Evolutionary conservation across 2,888 invertebrate species (phyloP).

Genomic region (Drosophila lutescens): DNA sequence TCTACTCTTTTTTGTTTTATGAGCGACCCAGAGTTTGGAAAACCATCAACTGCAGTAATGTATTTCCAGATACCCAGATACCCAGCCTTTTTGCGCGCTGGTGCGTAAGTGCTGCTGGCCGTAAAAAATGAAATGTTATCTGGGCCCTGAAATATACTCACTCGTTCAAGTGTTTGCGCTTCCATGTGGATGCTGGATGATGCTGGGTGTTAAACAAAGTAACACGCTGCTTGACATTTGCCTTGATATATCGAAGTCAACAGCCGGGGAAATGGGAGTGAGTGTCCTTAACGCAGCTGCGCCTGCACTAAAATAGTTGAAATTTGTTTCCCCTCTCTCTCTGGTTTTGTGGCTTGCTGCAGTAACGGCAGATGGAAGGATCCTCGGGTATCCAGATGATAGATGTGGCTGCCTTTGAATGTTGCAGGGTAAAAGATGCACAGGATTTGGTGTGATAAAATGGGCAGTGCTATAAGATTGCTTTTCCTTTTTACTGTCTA

Average conservation of each 20-base stretch:
- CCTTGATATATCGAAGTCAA: conserved; percentile 67
- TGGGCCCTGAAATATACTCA: conserved; percentile 21
- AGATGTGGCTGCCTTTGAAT: conserved; percentile 26
- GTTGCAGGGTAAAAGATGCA: conserved; percentile 25
- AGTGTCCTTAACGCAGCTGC: conserved; percentile 61
- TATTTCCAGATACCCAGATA: not conserved
- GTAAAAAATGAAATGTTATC: conserved; percentile 66
- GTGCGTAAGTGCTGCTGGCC: conserved; percentile 55
- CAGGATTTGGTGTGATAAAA: conserved; percentile 1
- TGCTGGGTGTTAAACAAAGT: conserved; percentile 52
- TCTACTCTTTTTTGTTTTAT: conserved; percentile 39
- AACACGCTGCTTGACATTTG: conserved; percentile 59
- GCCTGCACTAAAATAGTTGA: conserved; percentile 62
- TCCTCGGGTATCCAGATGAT: conserved; percentile 27
- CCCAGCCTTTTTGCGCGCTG: conserved; percentile 38
- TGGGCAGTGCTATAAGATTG: not conserved
- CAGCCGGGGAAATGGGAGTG: conserved; percentile 25
- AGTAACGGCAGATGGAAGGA: conserved; percentile 12
- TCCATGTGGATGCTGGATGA: conserved; percentile 9
- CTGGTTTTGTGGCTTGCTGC: not conserved
- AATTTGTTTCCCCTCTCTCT: conserved; percentile 43
- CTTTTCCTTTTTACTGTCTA: not conserved
- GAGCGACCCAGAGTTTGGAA: conserved; percentile 49
- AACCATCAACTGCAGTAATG: conserved; percentile 71
- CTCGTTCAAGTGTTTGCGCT: conserved; percentile 28